Conservation (phyloP, 2,888 invertebrate genomes). For the Cephus nigrinus region DNA sequence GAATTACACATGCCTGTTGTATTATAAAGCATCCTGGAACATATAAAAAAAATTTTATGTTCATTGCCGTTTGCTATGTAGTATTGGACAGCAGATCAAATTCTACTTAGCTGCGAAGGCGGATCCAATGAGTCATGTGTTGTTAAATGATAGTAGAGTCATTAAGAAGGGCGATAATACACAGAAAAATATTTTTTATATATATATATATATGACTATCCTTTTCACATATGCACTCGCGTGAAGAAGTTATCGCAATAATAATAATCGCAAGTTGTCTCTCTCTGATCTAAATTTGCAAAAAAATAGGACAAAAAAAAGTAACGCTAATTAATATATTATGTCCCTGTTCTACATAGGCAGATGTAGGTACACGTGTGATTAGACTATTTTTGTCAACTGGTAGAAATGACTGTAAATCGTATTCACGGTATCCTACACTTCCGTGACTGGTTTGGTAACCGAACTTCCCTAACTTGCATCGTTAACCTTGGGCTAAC, state of each 20-base stretch:
- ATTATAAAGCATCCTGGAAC: background rate
- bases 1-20: background rate
- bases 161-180: background rate
- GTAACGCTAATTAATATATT: background rate
- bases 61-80: background rate
- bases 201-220: background rate
- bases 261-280: too few species aligned
- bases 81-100: background rate
- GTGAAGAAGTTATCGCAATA: too few species aligned
- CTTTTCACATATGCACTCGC: too few species aligned
- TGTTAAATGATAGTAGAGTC: background rate
- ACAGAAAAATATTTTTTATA: background rate
- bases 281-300: background rate
- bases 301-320: background rate
- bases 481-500: background rate
- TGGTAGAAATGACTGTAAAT: too few species aligned
- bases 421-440: too few species aligned
- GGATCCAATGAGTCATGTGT: background rate
- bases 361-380: background rate
- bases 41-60: background rate
- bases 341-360: too few species aligned
- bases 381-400: background rate
- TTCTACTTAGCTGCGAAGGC: background rate
- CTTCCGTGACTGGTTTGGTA: background rate
- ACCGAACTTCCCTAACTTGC: background rate